phyloP scores from a whole-genome alignment of 2,888 invertebrate species.

The Hypercompe scribonia region DNA sequence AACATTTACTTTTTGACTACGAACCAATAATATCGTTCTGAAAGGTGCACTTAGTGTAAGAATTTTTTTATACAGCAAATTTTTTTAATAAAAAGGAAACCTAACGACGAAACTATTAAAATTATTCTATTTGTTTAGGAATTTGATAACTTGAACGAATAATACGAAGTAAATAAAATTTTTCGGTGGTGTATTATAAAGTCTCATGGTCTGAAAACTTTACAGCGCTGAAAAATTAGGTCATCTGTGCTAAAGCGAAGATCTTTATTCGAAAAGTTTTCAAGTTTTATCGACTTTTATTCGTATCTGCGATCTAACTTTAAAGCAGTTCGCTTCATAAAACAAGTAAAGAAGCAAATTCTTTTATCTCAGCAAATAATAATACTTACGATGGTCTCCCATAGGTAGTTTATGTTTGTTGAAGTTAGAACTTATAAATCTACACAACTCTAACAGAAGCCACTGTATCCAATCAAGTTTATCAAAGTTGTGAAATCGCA shows the following conservation, averaged over 20 bases:
- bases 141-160: background rate
- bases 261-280: slow-evolving; percentile 66
- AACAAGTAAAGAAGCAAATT: slow-evolving; percentile 35
- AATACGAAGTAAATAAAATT: background rate
- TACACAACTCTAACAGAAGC: slow-evolving; percentile 43
- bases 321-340: slow-evolving; percentile 43
- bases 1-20: background rate
- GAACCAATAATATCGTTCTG: background rate
- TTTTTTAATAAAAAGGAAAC: too few relatives aligned
- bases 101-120: too few relatives aligned
- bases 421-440: slow-evolving; percentile 24
- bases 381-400: slow-evolving; percentile 28
- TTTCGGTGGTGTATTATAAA: slow-evolving; percentile 15
- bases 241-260: slow-evolving; percentile 58
- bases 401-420: slow-evolving; percentile 34
- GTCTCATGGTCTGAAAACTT: slow-evolving; percentile 49
- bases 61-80: too few relatives aligned
- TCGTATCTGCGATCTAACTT: slow-evolving; percentile 49
- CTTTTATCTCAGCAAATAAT: slow-evolving; percentile 34
- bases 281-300: slow-evolving; percentile 56
- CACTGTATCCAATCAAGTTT: slow-evolving; percentile 54
- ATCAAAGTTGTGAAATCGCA: slow-evolving; percentile 64
- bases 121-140: background rate
- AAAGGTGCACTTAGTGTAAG: too few relatives aligned
- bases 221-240: slow-evolving; percentile 62